A percentile compares a stretch with the other conserved stretches of the same genome.
phyloP scores from a whole-genome alignment of 2,113 vertebrate genomes.

The Paracanthobrama guichenoti region DNA sequence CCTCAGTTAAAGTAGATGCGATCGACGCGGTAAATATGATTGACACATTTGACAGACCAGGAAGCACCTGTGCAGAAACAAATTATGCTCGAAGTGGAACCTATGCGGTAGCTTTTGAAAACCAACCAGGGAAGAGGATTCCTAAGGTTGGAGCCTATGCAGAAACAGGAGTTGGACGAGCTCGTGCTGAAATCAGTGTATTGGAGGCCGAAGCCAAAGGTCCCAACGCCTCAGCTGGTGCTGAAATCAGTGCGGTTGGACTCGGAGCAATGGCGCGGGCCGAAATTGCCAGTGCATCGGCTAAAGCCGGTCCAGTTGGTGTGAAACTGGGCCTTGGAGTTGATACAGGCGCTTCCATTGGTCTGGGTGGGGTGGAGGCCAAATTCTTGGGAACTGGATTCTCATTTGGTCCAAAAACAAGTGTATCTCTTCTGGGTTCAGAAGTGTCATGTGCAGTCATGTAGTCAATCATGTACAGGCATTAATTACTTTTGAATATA shows the following conservation, averaged over 20 bases:
- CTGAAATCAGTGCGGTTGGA: neutral
- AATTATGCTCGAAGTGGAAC: neutral
- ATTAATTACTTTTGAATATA: neutral
- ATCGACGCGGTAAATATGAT: neutral
- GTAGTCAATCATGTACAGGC: neutral
- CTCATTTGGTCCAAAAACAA: neutral
- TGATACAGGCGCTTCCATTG: neutral
- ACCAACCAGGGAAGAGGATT: neutral
- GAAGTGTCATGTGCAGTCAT: neutral
- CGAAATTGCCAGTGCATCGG: slow-evolving; percentile 45
- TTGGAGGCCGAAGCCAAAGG: slow-evolving; percentile 46
- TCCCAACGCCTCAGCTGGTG: slow-evolving; percentile 28
- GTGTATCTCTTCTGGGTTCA: neutral
- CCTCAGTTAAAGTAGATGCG: neutral
- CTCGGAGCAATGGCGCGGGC: slow-evolving; percentile 40
- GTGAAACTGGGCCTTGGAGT: slow-evolving; percentile 24
- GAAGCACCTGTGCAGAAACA: accelerated
- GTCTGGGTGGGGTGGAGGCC: slow-evolving; percentile 15
- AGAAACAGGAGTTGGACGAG: slow-evolving; percentile 43
- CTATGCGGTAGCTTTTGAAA: neutral
- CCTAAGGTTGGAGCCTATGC: slow-evolving; percentile 30
- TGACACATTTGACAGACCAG: neutral
- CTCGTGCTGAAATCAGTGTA: slow-evolving; percentile 32
- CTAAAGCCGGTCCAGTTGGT: slow-evolving; percentile 41
- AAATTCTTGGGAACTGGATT: slow-evolving; percentile 45